Conservation (phyloP, 1,140 invertebrate genomes). For the Dendroctonus valens region DNA sequence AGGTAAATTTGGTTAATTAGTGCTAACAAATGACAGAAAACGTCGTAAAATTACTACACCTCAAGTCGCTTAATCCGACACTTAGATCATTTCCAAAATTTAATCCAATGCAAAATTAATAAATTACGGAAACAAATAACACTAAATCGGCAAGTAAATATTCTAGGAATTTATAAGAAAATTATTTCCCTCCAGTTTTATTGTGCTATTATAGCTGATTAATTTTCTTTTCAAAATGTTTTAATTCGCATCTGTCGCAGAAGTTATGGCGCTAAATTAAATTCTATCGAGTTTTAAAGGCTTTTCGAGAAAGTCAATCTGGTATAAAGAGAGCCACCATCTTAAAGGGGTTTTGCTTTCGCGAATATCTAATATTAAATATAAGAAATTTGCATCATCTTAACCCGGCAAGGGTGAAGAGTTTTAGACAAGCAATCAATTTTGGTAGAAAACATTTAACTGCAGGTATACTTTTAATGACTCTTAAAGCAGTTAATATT, state of each 20-base stretch:
- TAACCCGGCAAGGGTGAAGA: too few species aligned
- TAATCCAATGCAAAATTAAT: too few species aligned
- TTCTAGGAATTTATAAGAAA: slow-evolving; percentile 26
- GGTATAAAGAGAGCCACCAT: slow-evolving; percentile 8
- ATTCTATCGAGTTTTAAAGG: slow-evolving; percentile 31
- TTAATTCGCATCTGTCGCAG: slow-evolving; percentile 35
- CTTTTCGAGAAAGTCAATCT: slow-evolving; percentile 29
- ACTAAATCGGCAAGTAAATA: slow-evolving; percentile 11
- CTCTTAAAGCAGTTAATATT: too few species aligned
- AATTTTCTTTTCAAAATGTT: slow-evolving; percentile 33
- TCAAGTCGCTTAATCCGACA: too few species aligned
- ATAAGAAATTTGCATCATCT: slow-evolving; percentile 1
- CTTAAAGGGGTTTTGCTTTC: slow-evolving; percentile 12
- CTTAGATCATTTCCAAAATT: too few species aligned
- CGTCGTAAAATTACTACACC: too few species aligned
- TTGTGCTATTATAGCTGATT: slow-evolving; percentile 33
- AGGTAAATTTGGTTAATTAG: too few species aligned
- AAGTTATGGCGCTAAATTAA: slow-evolving; percentile 33
- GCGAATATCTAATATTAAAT: slow-evolving; percentile 17
- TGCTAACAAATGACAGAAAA: too few species aligned
- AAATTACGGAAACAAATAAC: too few species aligned
- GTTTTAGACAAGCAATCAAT: too few species aligned
- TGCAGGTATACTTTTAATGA: too few species aligned
- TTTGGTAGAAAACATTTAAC: too few species aligned
- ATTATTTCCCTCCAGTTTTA: slow-evolving; percentile 25